Evolutionary conservation across 2,797 vertebrate species (phyloP).

Genomic region (Trematomus bernacchii): DNA sequence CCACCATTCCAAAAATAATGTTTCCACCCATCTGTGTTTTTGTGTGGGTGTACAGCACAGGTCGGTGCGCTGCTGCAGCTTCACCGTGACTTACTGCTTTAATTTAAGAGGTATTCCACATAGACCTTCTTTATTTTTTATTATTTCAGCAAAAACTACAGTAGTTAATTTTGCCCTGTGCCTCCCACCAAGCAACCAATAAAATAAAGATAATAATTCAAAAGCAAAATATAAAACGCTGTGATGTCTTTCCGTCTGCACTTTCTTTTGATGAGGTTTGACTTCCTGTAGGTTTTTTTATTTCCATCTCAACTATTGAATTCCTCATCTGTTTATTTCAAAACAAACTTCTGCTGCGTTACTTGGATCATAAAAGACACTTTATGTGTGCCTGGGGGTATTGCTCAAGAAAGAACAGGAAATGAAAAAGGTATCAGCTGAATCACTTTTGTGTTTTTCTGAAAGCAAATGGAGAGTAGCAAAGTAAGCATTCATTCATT

Average conservation of each 20-base stretch:
- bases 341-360: constrained; percentile 53
- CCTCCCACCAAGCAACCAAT: no score
- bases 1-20: neutral
- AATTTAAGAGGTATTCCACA: constrained; percentile 38
- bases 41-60: constrained; percentile 18
- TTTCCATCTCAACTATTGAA: constrained; percentile 33
- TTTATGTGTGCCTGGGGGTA: constrained; percentile 35
- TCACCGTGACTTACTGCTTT: constrained; percentile 53
- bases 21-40: neutral
- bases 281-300: constrained; percentile 36
- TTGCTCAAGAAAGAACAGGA: constrained; percentile 46
- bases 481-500: constrained; percentile 46
- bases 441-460: constrained; percentile 45
- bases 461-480: constrained; percentile 44
- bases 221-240: constrained; percentile 15
- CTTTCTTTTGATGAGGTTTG: constrained; percentile 22
- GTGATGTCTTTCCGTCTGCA: constrained; percentile 1
- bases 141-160: constrained; percentile 20
- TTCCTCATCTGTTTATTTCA: constrained; percentile 50
- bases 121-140: constrained; percentile 14
- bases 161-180: neutral
- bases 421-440: constrained; percentile 54
- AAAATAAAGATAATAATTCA: constrained; percentile 5
- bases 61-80: neutral
- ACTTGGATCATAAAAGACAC: constrained; percentile 35